Evolutionary conservation across 2,888 invertebrate genomes (phyloP).

Genomic region (Ptychoptera contaminata): DNA sequence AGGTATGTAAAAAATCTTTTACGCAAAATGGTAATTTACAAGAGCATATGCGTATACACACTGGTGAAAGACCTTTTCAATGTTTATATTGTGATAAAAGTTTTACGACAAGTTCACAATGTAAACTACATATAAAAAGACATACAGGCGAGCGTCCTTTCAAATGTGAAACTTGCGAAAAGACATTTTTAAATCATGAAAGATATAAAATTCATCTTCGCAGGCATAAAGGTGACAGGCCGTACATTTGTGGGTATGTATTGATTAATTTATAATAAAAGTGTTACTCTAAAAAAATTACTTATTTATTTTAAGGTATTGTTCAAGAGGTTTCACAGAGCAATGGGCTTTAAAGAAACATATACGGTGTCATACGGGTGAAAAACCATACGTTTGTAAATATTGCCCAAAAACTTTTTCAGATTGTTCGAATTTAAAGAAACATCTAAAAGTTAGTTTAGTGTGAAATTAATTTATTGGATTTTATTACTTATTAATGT

Average conservation of each 20-base stretch:
- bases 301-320: slow-evolving; percentile 15
- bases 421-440: slow-evolving; percentile 45
- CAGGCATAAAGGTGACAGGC: slow-evolving; percentile 46
- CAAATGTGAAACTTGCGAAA: slow-evolving; percentile 38
- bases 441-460: slow-evolving; percentile 31
- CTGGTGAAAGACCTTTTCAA: slow-evolving; percentile 58
- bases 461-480: background rate
- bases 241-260: slow-evolving; percentile 41
- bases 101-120: slow-evolving; percentile 62
- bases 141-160: slow-evolving; percentile 36
- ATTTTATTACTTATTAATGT: background rate
- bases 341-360: slow-evolving; percentile 49
- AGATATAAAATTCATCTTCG: slow-evolving; percentile 49
- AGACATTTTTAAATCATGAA: slow-evolving; percentile 42
- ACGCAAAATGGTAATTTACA: slow-evolving; percentile 63
- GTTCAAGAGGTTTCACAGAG: slow-evolving; percentile 40
- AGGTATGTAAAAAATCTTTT: slow-evolving; percentile 54
- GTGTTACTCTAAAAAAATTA: no score
- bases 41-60: slow-evolving; percentile 63
- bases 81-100: slow-evolving; percentile 49
- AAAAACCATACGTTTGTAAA: slow-evolving; percentile 34
- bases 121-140: slow-evolving; percentile 43
- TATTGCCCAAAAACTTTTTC: slow-evolving; percentile 47
- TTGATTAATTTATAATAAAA: background rate
- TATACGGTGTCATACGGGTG: slow-evolving; percentile 48